Base-by-base conservation (phyloP, 1,140 invertebrate genomes). In the Phymastichus coffea region DNA sequence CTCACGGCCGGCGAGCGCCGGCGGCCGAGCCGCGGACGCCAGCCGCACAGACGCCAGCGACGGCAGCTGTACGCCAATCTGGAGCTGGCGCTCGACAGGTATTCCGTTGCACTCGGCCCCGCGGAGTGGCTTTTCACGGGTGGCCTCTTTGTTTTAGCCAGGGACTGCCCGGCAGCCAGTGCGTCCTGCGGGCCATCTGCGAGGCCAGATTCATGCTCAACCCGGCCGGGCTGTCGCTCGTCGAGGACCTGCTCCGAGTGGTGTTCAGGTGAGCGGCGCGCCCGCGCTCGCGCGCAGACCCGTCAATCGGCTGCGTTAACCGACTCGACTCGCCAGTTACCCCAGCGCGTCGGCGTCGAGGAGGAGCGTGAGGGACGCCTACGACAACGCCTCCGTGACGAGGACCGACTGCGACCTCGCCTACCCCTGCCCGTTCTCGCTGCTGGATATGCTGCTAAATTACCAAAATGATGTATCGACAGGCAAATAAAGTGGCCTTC, bases 161-260 rank as follows among this genome's bases (percentile, higher is more conserved):
- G 58, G 85, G 86, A 48, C 71, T 88, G 19, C 82, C 88, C 28
- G 86, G 88, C 10, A 83, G 79, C 20, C 78, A 81, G 19, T 91
- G 88, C 72, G 71, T 90, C 28, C 75, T 88, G 57, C 81, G 85
- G 59, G 84, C 84, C 19, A 83, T 90, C 49, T 90, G 88, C 65
- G 88, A 91, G 68, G 81, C 85, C 8, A 81, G 81, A 61, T 74
- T 73, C 43, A 73, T 84, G 64, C 66, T 88, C 35, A 82, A 81
- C 25, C 77, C 82, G 0, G 81, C 80, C 14, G 85, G 87, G 19
- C 72, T 80, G 53, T 88, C 85, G 17, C 79, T 90, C 48, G 75
- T 88, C 14, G 86, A 87, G 57, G 87, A 90, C 69, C 66, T 88
- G 57, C 70, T 89, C 41, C 81, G 84, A 71, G 80, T 84, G 22